phyloP scores from a whole-genome alignment of 2,888 invertebrate species.

The Hydriomena furcata region DNA sequence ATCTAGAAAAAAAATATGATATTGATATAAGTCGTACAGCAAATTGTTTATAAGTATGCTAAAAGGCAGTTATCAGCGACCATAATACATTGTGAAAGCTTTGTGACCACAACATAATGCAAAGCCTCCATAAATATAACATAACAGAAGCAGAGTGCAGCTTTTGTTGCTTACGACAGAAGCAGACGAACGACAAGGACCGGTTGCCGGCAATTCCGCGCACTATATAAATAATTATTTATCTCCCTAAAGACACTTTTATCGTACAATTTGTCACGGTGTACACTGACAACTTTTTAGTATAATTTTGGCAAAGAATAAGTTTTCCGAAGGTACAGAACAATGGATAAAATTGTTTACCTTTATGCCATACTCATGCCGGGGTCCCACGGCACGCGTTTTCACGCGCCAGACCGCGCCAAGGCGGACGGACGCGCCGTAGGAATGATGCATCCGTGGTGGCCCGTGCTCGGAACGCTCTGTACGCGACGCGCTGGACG shows the following conservation, averaged over 20 bases:
- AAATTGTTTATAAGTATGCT: not conserved
- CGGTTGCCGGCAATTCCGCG: constrained; percentile 50
- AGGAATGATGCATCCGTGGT: too few relatives aligned
- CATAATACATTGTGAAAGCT: constrained; percentile 3
- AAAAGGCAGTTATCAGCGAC: not conserved
- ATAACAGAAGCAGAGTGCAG: constrained; percentile 27
- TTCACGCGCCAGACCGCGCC: too few relatives aligned
- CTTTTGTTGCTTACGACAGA: constrained; percentile 32
- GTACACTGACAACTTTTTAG: constrained; percentile 63
- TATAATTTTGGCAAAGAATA: constrained; percentile 59
- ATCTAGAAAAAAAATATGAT: too few relatives aligned
- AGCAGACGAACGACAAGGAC: constrained; percentile 34
- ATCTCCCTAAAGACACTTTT: constrained; percentile 48
- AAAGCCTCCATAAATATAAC: constrained; percentile 22
- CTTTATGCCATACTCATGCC: too few relatives aligned
- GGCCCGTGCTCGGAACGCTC: too few relatives aligned
- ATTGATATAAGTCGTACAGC: too few relatives aligned
- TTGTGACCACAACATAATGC: constrained; percentile 9
- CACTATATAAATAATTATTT: constrained; percentile 53
- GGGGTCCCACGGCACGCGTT: too few relatives aligned
- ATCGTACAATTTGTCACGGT: constrained; percentile 77
- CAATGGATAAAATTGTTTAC: too few relatives aligned
- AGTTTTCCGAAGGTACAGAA: not conserved
- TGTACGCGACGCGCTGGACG: too few relatives aligned
- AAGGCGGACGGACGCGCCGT: too few relatives aligned